These are phyloP conservation scores for Cremastinae sp. DNA, from an alignment of 2,888 invertebrate species.

Conservation along the genomic window DNA sequence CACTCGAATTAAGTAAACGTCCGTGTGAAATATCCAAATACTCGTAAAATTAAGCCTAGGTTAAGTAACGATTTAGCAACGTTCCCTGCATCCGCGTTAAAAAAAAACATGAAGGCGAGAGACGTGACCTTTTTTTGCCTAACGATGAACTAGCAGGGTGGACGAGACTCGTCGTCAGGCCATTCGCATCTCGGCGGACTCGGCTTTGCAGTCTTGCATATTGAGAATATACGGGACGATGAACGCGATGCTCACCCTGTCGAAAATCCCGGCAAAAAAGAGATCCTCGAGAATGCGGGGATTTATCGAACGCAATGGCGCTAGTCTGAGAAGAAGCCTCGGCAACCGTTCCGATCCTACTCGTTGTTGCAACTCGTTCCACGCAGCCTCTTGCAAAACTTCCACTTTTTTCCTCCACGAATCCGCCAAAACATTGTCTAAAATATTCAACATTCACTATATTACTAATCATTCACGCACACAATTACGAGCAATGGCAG, in stretches of 20 bases:
- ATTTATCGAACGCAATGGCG: slow-evolving; percentile 87
- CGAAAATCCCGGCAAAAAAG: slow-evolving; percentile 95
- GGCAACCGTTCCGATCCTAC: slow-evolving; percentile 82
- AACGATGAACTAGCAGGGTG: slow-evolving; percentile 66
- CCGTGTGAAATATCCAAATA: slow-evolving; percentile 47
- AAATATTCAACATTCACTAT: slow-evolving; percentile 9
- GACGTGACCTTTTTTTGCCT: slow-evolving; percentile 29
- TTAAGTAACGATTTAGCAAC: slow-evolving; percentile 64
- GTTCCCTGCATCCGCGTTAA: background rate
- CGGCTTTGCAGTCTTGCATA: slow-evolving; percentile 79
- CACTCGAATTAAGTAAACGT: slow-evolving; percentile 53
- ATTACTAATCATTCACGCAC: background rate
- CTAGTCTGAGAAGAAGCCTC: slow-evolving; percentile 86
- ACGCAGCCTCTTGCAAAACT: slow-evolving; percentile 81
- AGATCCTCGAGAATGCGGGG: slow-evolving; percentile 92
- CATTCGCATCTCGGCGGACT: slow-evolving; percentile 77
- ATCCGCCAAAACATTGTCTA: slow-evolving; percentile 77
- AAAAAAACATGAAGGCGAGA: background rate
- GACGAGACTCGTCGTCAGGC: slow-evolving; percentile 72
- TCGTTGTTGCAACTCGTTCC: slow-evolving; percentile 81
- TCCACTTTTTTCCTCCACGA: slow-evolving; percentile 81
- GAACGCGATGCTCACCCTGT: slow-evolving; percentile 96
- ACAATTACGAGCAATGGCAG: background rate
- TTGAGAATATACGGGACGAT: slow-evolving; percentile 95
- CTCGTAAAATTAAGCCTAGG: slow-evolving; percentile 36